Base-by-base conservation (phyloP, 1,140 invertebrate species). In the Phymastichus coffea region DNA sequence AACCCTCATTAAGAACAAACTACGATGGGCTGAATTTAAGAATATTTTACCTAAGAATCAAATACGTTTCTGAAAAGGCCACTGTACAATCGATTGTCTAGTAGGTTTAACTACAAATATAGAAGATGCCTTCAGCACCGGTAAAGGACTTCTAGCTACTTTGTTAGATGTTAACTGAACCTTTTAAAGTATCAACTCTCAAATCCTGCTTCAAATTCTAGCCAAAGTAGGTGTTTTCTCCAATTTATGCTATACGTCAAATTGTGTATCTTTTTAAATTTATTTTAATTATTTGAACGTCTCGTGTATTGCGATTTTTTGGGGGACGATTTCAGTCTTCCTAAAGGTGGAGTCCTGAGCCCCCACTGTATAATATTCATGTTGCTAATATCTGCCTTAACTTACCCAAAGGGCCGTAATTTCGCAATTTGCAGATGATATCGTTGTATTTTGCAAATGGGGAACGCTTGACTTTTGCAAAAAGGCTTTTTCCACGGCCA, bases 31-130 rank as follows among this genome's bases (percentile, higher is more conserved):
- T 47, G 44, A 47, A 26, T 25, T 6, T 6, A 23, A 47, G 4
- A 30, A 48, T 14, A 30, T 48, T n/a, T 19, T 48, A 17, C 46
- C 46, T 15, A 48, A 30, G n/a, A 48, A n/a, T 48, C 26, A 30
- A 26, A 48, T n/a, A 15, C 23, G 46, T 1, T 48, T 48, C 12
- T 4, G 26, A 14, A 26, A 17, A 17, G 46, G 46, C 6, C 25
- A 30, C 14, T 48, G 23, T 19, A 30, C n/a, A 10, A 26, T 30
- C 15, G 46, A 48, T 33, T 30, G 30, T 48, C 6, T 48, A 4
- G n/a, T 15, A 14, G 20, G n/a, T 48, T 17, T 48, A 15, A 30
- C 46, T 48, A 2, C 30, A 48, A 26, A 14, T 48, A 48, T 48
- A 30, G 30, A 48, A 30, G 46, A 48, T 9, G 46, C 46, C 6